Percentiles rank a stretch among this genome's conserved stretches.
These are phyloP conservation scores for Platyura marginata DNA, from an alignment of 1,140 invertebrate genomes.

Conservation along the genomic window DNA sequence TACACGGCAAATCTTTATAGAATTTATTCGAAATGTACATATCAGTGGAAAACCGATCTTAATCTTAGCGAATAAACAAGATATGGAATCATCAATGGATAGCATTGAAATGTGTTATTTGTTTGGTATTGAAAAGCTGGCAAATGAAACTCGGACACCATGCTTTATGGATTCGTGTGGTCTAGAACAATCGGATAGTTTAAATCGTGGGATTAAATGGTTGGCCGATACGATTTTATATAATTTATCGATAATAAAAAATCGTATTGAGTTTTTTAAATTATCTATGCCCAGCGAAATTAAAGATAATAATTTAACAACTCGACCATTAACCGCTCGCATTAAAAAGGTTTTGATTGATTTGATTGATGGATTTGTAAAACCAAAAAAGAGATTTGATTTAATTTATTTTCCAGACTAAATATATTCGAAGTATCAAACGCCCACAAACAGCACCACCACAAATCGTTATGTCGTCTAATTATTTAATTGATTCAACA, in stretches of 20 bases:
- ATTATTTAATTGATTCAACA: too few relatives aligned
- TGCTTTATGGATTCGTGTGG: background rate
- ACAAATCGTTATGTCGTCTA: too few relatives aligned
- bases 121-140: background rate
- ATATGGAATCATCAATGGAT: background rate
- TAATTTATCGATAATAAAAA: background rate
- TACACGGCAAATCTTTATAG: background rate
- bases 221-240: background rate
- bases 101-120: background rate
- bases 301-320: too few relatives aligned
- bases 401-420: too few relatives aligned
- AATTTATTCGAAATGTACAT: background rate
- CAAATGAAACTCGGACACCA: background rate
- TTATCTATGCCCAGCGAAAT: too few relatives aligned
- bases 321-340: too few relatives aligned
- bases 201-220: background rate
- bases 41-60: background rate
- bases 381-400: too few relatives aligned
- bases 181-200: background rate
- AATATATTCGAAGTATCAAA: too few relatives aligned
- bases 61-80: conserved; percentile 1
- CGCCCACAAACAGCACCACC: too few relatives aligned
- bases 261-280: background rate
- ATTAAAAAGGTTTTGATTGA: too few relatives aligned
- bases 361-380: too few relatives aligned